Conservation (phyloP, 2,888 invertebrate species). For the Osmoderma eremita region DNA sequence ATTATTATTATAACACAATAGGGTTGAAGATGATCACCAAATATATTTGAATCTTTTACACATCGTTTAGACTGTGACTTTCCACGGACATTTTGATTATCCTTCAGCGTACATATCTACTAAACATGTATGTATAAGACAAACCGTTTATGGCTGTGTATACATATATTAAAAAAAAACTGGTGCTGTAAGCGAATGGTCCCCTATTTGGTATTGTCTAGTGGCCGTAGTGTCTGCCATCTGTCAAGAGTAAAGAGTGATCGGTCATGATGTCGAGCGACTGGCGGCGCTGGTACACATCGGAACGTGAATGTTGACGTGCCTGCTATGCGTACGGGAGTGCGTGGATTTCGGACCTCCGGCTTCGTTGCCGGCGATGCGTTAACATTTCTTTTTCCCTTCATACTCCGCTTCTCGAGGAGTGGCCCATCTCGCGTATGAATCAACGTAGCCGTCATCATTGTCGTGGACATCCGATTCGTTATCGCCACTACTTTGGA, state of each 20-base stretch:
- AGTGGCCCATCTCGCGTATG: conserved; percentile 25
- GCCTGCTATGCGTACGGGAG: neutral
- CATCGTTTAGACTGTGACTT: too few species aligned
- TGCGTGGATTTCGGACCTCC: conserved; percentile 31
- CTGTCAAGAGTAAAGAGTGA: conserved; percentile 63
- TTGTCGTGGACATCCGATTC: conserved; percentile 33
- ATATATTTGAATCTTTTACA: too few species aligned
- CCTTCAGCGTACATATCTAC: too few species aligned
- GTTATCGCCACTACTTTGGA: conserved; percentile 40
- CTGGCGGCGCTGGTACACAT: conserved; percentile 54
- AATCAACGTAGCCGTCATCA: too few species aligned
- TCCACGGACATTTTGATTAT: too few species aligned
- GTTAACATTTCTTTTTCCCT: conserved; percentile 8
- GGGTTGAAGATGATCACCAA: too few species aligned
- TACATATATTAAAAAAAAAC: conserved; percentile 14
- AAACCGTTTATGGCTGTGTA: conserved; percentile 52
- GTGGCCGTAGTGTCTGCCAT: conserved; percentile 60
- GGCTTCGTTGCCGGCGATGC: conserved; percentile 20
- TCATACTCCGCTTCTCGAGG: neutral
- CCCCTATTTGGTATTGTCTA: conserved; percentile 58
- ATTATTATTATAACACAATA: too few species aligned
- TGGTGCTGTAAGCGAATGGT: conserved; percentile 6
- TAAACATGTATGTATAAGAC: conserved; percentile 56
- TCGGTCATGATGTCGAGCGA: conserved; percentile 61
- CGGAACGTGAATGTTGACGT: conserved; percentile 43